A percentile compares a stretch with the other conserved stretches of the same genome.
These are phyloP conservation scores for Pavo muticus DNA, from an alignment of 2,113 vertebrate species.

Conservation along the genomic window DNA sequence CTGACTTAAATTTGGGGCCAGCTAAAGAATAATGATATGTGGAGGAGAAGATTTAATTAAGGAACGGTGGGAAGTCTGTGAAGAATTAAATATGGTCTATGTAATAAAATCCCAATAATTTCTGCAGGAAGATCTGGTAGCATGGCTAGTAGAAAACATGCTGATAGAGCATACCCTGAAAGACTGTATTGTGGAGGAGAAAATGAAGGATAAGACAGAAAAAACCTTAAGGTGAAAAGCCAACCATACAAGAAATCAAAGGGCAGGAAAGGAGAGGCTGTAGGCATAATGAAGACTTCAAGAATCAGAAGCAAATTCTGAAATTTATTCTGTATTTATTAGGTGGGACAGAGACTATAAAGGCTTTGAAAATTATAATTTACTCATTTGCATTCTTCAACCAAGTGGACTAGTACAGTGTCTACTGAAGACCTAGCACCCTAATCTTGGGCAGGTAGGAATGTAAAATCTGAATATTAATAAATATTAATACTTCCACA, in stretches of 20 bases:
- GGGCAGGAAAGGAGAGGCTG: neutral
- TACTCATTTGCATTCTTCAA: neutral
- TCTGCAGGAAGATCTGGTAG: neutral
- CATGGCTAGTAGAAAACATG: neutral
- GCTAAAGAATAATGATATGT: neutral
- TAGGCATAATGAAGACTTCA: neutral
- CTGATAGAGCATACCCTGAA: neutral
- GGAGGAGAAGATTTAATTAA: slow-evolving; percentile 8
- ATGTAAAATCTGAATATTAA: neutral
- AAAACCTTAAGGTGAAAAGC: neutral
- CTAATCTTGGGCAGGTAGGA: neutral
- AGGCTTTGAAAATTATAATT: neutral
- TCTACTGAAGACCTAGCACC: neutral
- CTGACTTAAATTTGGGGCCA: neutral
- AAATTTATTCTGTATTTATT: neutral
- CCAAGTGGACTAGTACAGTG: neutral
- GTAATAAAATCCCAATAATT: neutral
- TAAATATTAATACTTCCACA: neutral
- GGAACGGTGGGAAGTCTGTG: neutral
- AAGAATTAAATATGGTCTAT: neutral
- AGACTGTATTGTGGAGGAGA: neutral
- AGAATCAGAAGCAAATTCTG: neutral
- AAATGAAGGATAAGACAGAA: neutral
- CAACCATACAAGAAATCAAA: neutral
- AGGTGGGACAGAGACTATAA: neutral